phyloP scores from a whole-genome alignment of 2,113 vertebrate genomes.

The Alouatta palliata region DNA sequence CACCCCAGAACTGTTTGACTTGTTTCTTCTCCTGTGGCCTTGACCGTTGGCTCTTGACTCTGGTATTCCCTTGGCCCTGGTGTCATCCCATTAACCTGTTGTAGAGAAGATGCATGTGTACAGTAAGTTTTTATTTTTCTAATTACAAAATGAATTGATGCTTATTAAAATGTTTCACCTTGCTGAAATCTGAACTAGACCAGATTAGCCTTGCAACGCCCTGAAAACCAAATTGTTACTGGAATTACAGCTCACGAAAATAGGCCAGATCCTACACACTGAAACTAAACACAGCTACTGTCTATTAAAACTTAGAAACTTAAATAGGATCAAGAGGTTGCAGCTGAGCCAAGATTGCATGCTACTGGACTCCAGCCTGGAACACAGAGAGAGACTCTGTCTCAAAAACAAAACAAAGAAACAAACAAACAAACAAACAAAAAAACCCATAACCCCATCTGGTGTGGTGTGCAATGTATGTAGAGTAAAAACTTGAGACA shows the following conservation, averaged over 20 bases:
- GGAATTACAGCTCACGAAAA: background rate
- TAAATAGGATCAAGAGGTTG: background rate
- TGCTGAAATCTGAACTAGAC: background rate
- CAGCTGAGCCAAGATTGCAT: background rate
- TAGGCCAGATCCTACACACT: too few relatives aligned
- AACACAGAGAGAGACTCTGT: too few relatives aligned
- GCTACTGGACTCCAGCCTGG: too few relatives aligned
- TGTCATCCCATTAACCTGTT: background rate
- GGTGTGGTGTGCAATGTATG: background rate
- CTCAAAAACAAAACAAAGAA: too few relatives aligned
- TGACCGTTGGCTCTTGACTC: background rate
- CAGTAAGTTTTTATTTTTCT: background rate
- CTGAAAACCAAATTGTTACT: background rate
- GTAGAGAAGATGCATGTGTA: background rate
- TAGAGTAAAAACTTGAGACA: background rate
- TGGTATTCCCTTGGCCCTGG: background rate
- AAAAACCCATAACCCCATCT: too few relatives aligned
- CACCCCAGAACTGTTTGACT: accelerated
- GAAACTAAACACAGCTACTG: background rate
- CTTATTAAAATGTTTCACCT: background rate
- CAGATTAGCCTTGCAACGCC: background rate
- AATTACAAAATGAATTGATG: background rate
- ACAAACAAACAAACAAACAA: too few relatives aligned
- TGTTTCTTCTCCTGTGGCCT: background rate
- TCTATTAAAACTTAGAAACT: background rate